Evolutionary conservation across 2,888 invertebrate species (phyloP).

Genomic region (Toxonevra muliebris): DNA sequence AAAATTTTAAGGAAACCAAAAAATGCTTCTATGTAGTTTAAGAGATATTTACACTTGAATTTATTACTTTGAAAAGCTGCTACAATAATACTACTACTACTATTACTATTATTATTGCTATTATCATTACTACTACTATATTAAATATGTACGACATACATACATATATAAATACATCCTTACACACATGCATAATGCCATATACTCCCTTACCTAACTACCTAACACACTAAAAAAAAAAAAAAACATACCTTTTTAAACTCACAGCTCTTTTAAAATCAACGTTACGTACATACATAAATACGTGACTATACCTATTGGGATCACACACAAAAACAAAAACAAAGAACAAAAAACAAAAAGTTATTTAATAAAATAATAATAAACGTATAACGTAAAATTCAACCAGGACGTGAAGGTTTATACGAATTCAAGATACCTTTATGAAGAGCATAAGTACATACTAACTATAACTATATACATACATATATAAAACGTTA

Average conservation of each 20-base stretch:
- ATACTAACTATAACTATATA: constrained; percentile 2
- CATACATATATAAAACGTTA: constrained; percentile 7
- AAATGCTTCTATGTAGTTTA: background rate
- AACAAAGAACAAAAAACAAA: background rate
- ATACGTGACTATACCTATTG: too few species aligned
- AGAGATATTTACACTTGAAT: too few species aligned
- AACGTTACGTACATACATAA: background rate
- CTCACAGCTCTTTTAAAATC: constrained; percentile 14
- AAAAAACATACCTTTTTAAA: constrained; percentile 28
- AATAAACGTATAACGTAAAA: background rate
- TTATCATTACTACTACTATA: too few species aligned
- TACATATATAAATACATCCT: constrained; percentile 22
- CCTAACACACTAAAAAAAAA: constrained; percentile 36
- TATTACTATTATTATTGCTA: too few species aligned
- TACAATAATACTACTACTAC: too few species aligned
- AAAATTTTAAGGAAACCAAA: constrained; percentile 33
- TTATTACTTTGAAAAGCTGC: too few species aligned
- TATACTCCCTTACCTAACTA: constrained; percentile 19
- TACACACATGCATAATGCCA: constrained; percentile 31
- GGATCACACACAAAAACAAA: background rate
- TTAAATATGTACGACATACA: background rate
- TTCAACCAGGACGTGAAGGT: too few species aligned
- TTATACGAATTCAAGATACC: too few species aligned
- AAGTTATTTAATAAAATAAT: background rate
- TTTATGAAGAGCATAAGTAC: too few species aligned